These are phyloP conservation scores for Ascidia mentula DNA, from an alignment of 23 tunicate species.

Conservation along the genomic window DNA sequence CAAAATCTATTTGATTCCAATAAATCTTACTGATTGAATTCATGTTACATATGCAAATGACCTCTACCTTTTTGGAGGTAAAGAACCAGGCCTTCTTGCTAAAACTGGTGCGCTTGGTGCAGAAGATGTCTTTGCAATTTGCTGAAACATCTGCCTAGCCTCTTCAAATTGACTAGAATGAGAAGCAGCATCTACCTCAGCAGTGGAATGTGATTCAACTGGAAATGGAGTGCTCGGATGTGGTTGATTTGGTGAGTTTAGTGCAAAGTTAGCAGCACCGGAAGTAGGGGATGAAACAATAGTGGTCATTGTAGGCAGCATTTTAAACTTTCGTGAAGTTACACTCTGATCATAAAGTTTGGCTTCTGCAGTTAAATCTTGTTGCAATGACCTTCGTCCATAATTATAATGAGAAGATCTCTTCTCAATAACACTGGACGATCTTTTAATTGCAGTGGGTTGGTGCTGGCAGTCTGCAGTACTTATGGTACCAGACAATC, in stretches of 20 bases:
- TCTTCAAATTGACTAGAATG: conserved; percentile 48
- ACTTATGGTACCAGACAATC: neutral
- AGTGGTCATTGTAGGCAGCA: neutral
- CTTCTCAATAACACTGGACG: conserved; percentile 39
- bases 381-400: neutral
- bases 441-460: conserved; percentile 24
- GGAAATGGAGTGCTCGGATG: conserved; percentile 5
- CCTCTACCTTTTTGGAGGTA: neutral
- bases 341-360: neutral
- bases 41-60: too few species aligned
- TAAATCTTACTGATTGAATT: too few species aligned
- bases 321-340: neutral
- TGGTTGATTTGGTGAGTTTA: conserved; percentile 80
- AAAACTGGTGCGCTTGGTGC: neutral
- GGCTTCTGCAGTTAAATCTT: neutral
- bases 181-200: neutral
- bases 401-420: neutral
- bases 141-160: conserved; percentile 69
- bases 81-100: neutral
- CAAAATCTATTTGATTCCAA: neutral
- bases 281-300: conserved; percentile 80
- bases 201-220: neutral
- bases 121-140: conserved; percentile 14
- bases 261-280: conserved; percentile 76
- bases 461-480: neutral